A percentile compares a stretch with the other conserved stretches of the same genome.
phyloP scores from a whole-genome alignment of 2,113 vertebrate genomes.

The Plestiodon gilberti region DNA sequence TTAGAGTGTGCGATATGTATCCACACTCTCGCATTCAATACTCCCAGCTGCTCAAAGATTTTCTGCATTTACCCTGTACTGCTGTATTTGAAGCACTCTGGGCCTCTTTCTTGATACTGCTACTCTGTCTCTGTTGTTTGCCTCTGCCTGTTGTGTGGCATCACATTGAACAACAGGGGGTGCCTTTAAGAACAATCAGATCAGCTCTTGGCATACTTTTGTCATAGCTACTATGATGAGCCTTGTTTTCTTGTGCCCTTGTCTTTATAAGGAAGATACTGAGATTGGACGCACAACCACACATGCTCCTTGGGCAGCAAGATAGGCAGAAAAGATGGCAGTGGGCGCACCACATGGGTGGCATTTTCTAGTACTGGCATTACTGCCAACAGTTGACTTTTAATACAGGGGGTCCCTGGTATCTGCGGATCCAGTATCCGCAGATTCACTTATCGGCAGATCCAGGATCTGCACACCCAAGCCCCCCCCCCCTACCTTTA shows the following conservation, averaged over 20 bases:
- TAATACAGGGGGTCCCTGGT: too few relatives aligned
- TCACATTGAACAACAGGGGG: background rate
- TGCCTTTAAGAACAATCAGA: background rate
- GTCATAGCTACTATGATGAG: background rate
- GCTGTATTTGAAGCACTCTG: background rate
- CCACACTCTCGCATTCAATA: background rate
- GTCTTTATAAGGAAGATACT: background rate
- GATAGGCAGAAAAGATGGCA: background rate
- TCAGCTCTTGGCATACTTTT: too few relatives aligned
- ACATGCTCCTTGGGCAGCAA: background rate
- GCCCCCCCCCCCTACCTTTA: too few relatives aligned
- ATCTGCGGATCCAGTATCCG: too few relatives aligned
- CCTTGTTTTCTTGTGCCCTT: background rate
- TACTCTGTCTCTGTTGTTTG: background rate
- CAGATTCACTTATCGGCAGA: too few relatives aligned
- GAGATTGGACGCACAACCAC: background rate
- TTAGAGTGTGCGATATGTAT: background rate
- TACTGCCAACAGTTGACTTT: background rate
- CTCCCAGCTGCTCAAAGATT: background rate
- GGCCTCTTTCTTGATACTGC: too few relatives aligned
- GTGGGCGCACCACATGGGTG: background rate
- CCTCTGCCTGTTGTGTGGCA: background rate
- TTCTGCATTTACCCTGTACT: background rate
- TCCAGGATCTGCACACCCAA: too few relatives aligned
- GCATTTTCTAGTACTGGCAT: background rate